A percentile compares a stretch with the other conserved stretches of the same genome.
Conservation (phyloP, 2,888 invertebrate genomes). For the Parnassius orleans region DNA sequence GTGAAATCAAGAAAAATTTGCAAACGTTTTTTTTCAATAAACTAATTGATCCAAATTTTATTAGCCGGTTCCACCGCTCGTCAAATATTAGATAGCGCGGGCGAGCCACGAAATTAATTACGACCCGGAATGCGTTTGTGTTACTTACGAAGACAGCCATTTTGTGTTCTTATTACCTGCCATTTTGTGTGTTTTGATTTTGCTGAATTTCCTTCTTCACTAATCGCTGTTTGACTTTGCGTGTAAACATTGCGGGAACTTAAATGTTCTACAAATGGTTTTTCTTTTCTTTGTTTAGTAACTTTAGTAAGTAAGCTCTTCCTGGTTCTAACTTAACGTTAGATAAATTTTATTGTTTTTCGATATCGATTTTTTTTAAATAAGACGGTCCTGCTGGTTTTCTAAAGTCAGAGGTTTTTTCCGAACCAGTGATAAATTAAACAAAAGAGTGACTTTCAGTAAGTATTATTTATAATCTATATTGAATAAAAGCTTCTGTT, state of each 20-base stretch:
- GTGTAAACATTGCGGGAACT: not conserved
- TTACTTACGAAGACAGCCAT: conserved; percentile 16
- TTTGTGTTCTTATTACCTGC: conserved; percentile 1
- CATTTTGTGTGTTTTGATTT: conserved; percentile 7
- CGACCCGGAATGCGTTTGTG: conserved; percentile 36
- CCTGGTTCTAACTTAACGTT: no score
- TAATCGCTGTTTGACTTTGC: conserved; percentile 16
- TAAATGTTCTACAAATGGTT: not conserved
- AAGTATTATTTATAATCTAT: no score
- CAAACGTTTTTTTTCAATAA: conserved; percentile 30
- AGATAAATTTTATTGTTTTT: no score
- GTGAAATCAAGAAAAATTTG: conserved; percentile 25
- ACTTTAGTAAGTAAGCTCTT: no score
- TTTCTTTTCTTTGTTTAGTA: conserved; percentile 7
- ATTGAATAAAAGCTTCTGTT: no score
- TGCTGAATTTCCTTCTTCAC: conserved; percentile 12
- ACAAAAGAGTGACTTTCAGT: no score
- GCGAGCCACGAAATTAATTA: conserved; percentile 36
- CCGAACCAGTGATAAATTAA: no score
- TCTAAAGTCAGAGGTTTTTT: no score
- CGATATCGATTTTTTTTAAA: no score
- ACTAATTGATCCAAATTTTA: conserved; percentile 39
- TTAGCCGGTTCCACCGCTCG: conserved; percentile 34
- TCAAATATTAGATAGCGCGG: conserved; percentile 32
- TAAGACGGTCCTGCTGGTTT: no score